phyloP scores from a whole-genome alignment of 2,888 invertebrate genomes.

The Sminthurinus aureus region DNA sequence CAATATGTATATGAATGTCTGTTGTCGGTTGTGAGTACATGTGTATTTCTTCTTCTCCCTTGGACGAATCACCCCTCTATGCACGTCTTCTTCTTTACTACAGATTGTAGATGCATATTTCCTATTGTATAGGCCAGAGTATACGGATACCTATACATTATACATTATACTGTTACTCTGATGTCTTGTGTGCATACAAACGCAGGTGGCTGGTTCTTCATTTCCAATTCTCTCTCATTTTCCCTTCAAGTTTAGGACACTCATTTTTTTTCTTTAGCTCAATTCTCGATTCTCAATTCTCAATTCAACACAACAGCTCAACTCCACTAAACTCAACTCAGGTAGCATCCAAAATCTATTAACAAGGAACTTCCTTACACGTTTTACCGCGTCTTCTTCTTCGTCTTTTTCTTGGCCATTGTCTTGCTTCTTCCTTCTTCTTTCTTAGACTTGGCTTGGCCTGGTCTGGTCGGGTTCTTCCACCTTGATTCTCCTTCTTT shows the following conservation, averaged over 20 bases:
- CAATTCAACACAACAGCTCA: no score
- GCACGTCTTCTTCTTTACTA: not conserved
- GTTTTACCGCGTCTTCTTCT: not conserved
- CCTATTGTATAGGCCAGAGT: not conserved
- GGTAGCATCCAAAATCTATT: constrained; percentile 12
- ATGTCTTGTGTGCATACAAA: constrained; percentile 5
- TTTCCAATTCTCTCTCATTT: constrained; percentile 15
- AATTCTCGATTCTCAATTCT: no score
- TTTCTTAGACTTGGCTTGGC: not conserved
- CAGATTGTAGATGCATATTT: no score
- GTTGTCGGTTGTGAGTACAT: no score
- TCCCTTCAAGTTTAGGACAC: constrained; percentile 22
- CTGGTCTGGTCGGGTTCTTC: not conserved
- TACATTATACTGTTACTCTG: not conserved
- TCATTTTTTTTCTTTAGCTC: constrained; percentile 25
- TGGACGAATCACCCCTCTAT: not conserved
- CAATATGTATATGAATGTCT: no score
- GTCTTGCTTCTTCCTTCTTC: not conserved
- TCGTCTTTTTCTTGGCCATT: not conserved
- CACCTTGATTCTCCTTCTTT: not conserved
- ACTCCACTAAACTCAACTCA: constrained; percentile 2
- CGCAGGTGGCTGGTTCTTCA: constrained; percentile 27
- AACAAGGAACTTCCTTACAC: constrained; percentile 13
- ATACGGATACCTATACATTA: not conserved
- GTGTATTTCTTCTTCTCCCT: not conserved